These are phyloP conservation scores for Apostichopus parvimensis DNA, from an alignment of 35 echinoderm and acorn worm genomes.

Conservation along the genomic window DNA sequence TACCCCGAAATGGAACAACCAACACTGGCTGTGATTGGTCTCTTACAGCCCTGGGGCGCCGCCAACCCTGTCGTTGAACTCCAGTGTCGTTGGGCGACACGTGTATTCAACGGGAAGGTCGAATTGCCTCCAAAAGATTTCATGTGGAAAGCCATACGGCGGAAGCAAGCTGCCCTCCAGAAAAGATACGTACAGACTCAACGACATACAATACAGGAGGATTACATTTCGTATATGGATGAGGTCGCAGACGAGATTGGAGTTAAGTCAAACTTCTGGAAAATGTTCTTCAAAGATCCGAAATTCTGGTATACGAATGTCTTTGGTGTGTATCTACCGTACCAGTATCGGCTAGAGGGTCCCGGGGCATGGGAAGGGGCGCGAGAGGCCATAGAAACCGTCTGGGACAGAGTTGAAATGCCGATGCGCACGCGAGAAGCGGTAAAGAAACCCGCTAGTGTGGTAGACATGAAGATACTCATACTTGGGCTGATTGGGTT, in stretches of 20 bases:
- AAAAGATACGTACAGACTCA: conserved; percentile 59
- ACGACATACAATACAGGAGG: conserved; percentile 74
- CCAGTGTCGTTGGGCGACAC: conserved; percentile 76
- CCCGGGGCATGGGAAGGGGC: conserved; percentile 70
- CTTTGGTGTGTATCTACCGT: conserved; percentile 60
- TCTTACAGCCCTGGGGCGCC: conserved; percentile 64
- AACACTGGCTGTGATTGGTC: conserved; percentile 75
- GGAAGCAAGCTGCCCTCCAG: conserved; percentile 50
- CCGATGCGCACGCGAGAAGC: conserved; percentile 59
- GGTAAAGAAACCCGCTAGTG: background rate
- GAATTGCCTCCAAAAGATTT: conserved; percentile 49
- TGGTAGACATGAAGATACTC: background rate
- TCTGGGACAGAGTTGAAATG: conserved; percentile 67
- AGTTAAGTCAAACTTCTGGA: conserved; percentile 68
- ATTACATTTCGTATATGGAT: conserved; percentile 66
- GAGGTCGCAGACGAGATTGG: conserved; percentile 73
- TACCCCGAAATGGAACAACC: conserved; percentile 54
- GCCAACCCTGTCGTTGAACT: conserved; percentile 62
- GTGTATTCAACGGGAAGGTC: conserved; percentile 65
- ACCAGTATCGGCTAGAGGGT: conserved; percentile 72
- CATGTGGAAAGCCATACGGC: conserved; percentile 57
- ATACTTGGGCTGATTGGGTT: background rate
- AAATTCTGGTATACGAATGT: conserved; percentile 58
- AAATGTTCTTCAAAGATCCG: conserved; percentile 70
- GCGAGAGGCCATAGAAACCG: conserved; percentile 66